Base-by-base conservation (phyloP, 2,888 invertebrate genomes). In the Sclerodermus sp. region DNA sequence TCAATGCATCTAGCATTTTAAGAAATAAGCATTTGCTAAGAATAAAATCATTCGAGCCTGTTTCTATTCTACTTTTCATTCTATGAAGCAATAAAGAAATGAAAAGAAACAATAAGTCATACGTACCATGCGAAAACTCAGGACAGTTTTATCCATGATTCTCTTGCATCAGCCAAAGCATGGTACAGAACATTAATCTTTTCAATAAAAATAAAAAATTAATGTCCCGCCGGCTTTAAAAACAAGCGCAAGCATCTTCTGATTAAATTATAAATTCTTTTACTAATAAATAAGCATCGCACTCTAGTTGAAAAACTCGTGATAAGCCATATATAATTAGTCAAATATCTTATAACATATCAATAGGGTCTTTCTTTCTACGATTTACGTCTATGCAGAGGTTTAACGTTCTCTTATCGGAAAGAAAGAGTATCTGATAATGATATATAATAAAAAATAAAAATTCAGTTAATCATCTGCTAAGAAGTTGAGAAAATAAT, bases 81-180 rank as follows among this genome's bases (percentile, higher is more conserved):
- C 12, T 31, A 42, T 16, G 30, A 32, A 34, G 9, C 30, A 15
- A 47, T 47, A 52, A 53, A 50, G 44, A 47, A 51, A 52, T 52
- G 42, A 55, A 12, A 61, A 63, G 48, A 66, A 66, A 69, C 51
- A 49, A 66, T 57, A 64, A 64, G 50, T 64, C 50, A 68, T 74
- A 74, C 74, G 68, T 74, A 74, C 74, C 74, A 74, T 74, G 74
- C 74, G 64, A 67, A 66, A 72, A 67, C 60, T 66, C 57, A 67
- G 63, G 58, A 64, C 58, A 57, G 58, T 61, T 47, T 62, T 61
- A 69, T 73, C 73, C 70, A 72, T 54, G 67, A 58, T 60, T 63
- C 41, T 73, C 70, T 71, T 67, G 71, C 68, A 67, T 68, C 67
- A 70, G 73, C 71, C 71, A 74, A 74, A 74, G 74, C 74, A 71